These are phyloP conservation scores for Trichosurus vulpecula DNA, from an alignment of 2,797 vertebrate genomes.

Conservation along the genomic window DNA sequence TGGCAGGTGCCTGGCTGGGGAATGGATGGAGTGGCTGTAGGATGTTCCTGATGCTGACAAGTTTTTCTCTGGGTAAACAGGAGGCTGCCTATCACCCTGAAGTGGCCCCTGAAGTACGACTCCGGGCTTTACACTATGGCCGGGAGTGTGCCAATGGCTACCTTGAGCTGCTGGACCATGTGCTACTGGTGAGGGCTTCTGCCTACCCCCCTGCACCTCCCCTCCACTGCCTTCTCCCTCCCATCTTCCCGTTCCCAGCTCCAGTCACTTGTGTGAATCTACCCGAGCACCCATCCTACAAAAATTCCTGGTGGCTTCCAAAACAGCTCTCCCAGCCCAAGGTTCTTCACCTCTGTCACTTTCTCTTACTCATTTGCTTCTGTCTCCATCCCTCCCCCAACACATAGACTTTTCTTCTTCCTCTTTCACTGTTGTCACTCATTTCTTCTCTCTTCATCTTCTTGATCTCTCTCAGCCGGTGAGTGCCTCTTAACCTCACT, in stretches of 20 bases:
- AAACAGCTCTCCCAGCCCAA: neutral
- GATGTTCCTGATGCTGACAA: neutral
- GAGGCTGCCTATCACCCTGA: slow-evolving; percentile 96
- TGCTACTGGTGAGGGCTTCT: slow-evolving; percentile 90
- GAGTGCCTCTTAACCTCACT: slow-evolving; percentile 83
- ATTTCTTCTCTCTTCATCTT: slow-evolving; percentile 52
- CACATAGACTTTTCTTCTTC: slow-evolving; percentile 50
- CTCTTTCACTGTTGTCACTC: slow-evolving; percentile 57
- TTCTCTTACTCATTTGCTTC: slow-evolving; percentile 36
- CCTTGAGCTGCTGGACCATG: slow-evolving; percentile 96
- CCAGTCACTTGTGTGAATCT: neutral
- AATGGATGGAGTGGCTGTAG: neutral
- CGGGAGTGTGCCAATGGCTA: slow-evolving; percentile 95
- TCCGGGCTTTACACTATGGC: slow-evolving; percentile 92
- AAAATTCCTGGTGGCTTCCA: slow-evolving; percentile 21
- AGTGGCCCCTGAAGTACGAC: slow-evolving; percentile 91
- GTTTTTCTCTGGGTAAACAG: slow-evolving; percentile 78
- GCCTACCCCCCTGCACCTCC: neutral
- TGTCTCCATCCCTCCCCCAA: slow-evolving; percentile 29
- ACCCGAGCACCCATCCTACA: neutral
- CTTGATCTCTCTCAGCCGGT: slow-evolving; percentile 86
- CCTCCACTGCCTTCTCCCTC: neutral
- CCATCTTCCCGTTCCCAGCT: neutral
- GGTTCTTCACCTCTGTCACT: slow-evolving; percentile 14
- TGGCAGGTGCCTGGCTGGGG: neutral